phyloP scores from a whole-genome alignment of 2,113 vertebrate species.

The Physeter macrocephalus region DNA sequence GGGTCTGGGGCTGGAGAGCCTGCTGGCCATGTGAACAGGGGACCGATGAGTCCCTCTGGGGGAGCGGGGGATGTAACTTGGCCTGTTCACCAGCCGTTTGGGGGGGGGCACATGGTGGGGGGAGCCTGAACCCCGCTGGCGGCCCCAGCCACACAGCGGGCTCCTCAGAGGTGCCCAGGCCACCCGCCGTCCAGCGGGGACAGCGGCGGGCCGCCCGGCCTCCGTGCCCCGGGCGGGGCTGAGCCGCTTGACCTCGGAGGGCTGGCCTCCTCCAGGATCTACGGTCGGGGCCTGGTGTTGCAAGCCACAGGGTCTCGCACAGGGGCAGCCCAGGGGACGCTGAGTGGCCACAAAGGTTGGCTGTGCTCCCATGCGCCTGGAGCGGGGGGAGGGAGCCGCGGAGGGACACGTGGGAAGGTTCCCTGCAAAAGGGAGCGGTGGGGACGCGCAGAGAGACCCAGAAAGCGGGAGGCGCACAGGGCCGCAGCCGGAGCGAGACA shows the following conservation, averaged over 20 bases:
- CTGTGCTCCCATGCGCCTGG: not conserved
- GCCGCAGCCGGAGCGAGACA: conserved; percentile 3
- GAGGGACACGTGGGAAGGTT: not conserved
- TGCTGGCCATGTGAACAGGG: not conserved
- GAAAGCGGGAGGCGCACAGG: not conserved
- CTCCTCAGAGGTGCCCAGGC: not conserved
- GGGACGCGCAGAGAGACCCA: not conserved
- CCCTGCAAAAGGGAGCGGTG: not conserved
- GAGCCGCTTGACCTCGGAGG: conserved; percentile 2
- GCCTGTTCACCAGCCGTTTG: not conserved
- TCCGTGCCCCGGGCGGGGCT: not conserved
- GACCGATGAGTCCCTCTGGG: not conserved
- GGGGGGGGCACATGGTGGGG: not conserved
- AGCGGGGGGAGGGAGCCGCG: not conserved
- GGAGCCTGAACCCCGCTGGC: not conserved
- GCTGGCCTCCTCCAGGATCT: conserved; percentile 2
- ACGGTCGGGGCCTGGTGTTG: conserved; percentile 38
- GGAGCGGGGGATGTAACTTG: rapidly evolving
- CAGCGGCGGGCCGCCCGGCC: conserved; percentile 14
- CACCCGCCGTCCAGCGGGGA: not conserved
- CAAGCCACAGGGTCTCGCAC: conserved; percentile 27
- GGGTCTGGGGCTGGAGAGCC: not conserved
- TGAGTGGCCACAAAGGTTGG: conserved; percentile 40
- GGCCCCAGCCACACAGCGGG: not conserved
- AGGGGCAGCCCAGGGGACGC: not conserved